Base-by-base conservation (phyloP, 2,888 invertebrate genomes). In the Cistogaster globosa region DNA sequence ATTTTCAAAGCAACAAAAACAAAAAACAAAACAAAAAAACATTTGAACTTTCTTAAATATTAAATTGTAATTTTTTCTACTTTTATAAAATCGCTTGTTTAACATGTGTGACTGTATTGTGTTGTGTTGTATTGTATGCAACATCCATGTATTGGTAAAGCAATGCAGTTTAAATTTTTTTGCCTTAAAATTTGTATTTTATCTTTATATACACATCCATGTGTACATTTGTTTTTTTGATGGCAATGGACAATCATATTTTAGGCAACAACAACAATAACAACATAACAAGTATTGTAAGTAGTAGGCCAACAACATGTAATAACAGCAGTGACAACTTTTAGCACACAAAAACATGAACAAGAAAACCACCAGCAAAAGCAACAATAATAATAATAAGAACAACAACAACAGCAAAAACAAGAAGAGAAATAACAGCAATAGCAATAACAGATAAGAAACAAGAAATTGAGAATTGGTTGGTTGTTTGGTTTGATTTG, bases 251-350 rank as follows among this genome's bases (percentile, higher is more conserved):
- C 85, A 85, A 75, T 85, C 85, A 85, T 85, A 85, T 85, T 85
- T 85, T 60, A 78, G 81, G 67, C 85, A 82, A 85, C 18, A 74
- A 55, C 26, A 53, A 45, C 65, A 42, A 63, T 16, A 67, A 75
- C 63, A 84, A 80, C 72, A 84, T 68, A 36, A 71, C 75, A 82
- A 75, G 71, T 67, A 82, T 82, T 85, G 82, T 82, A 85, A 85
- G 85, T 85, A 85, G 85, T 85, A 85, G 85, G 85, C 85, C 85
- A 85, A 85, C 82, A 82, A 76, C 85, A 85, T 85, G 85, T 85
- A 85, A 85, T 85, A 85, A 85, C 82, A 85, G 82, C 85, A 85
- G 85, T 85, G 85, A 85, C 85, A 85, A 85, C 85, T 82, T 85
- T 85, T 82, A 82, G 78, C 82, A 85, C 78, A 85, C 51, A 75